A percentile compares a stretch with the other conserved stretches of the same genome.
Conservation (phyloP, 2,113 vertebrate species). For the Phrynocephalus versicolor region DNA sequence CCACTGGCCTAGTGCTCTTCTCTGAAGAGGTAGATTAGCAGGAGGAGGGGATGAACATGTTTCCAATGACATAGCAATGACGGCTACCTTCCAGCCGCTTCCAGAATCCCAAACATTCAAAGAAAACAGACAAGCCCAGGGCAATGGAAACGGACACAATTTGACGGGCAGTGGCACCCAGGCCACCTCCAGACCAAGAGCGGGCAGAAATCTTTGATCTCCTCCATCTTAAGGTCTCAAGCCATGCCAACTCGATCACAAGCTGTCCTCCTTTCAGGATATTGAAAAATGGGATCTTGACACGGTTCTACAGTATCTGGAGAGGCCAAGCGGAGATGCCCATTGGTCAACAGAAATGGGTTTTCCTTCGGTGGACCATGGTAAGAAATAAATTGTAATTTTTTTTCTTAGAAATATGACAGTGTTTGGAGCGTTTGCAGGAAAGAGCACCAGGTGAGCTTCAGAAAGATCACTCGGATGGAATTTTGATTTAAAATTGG, state of each 20-base stretch:
- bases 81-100: background rate
- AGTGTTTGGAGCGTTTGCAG: too few species aligned
- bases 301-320: constrained; percentile 62
- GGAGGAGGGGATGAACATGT: background rate
- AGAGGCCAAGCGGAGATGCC: constrained; percentile 25
- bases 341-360: background rate
- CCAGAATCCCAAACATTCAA: background rate
- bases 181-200: too few species aligned
- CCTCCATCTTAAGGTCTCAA: background rate
- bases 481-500: background rate
- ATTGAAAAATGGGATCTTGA: constrained; percentile 73
- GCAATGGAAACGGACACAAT: too few species aligned
- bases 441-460: background rate
- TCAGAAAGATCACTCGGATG: background rate
- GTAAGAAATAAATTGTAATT: constrained; percentile 42
- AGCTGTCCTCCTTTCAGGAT: constrained; percentile 69
- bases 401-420: constrained; percentile 14
- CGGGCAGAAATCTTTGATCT: background rate
- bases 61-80: background rate
- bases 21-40: background rate
- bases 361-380: constrained; percentile 45
- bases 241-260: constrained; percentile 7
- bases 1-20: too few species aligned
- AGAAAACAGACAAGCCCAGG: background rate
- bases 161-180: too few species aligned